Conservation (phyloP, 2,113 vertebrate species). For the Sebastes fasciatus region DNA sequence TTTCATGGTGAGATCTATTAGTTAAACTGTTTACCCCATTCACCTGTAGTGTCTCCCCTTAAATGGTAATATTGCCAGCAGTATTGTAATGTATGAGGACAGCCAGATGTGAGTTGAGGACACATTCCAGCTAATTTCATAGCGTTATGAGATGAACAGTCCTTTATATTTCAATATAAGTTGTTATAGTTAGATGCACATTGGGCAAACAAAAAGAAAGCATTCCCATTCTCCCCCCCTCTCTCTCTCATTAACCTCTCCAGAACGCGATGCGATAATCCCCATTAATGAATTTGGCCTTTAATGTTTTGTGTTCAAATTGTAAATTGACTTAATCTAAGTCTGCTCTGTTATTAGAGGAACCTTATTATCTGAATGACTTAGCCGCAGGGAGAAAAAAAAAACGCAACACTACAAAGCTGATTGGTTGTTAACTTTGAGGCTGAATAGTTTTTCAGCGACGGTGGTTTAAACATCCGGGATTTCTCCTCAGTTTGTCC, state of each 20-base stretch:
- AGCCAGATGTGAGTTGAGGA: not conserved
- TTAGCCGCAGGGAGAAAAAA: conserved; percentile 38
- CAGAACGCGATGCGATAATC: conserved; percentile 48
- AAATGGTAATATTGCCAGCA: not conserved
- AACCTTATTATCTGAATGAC: conserved; percentile 59
- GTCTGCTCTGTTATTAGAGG: conserved; percentile 45
- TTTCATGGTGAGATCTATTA: not conserved
- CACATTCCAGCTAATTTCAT: conserved; percentile 10
- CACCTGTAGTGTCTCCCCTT: not conserved
- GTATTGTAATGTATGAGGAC: not conserved
- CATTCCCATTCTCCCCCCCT: conserved; percentile 5
- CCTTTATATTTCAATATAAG: not conserved
- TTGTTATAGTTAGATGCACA: conserved; percentile 6
- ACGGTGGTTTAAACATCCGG: conserved; percentile 32
- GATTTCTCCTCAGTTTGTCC: conserved; percentile 39
- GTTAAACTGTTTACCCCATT: not conserved
- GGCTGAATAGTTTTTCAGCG: conserved; percentile 44
- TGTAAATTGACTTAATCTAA: conserved; percentile 62
- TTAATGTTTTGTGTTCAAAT: conserved; percentile 63
- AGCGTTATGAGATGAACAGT: not conserved
- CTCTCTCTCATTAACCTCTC: conserved; percentile 59
- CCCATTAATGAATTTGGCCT: conserved; percentile 65
- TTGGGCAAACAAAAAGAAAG: conserved; percentile 36
- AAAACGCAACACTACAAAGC: not conserved
- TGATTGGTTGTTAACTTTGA: conserved; percentile 43